These are phyloP conservation scores for Phrynocephalus forsythii DNA, from an alignment of 2,797 vertebrate species.

Conservation along the genomic window DNA sequence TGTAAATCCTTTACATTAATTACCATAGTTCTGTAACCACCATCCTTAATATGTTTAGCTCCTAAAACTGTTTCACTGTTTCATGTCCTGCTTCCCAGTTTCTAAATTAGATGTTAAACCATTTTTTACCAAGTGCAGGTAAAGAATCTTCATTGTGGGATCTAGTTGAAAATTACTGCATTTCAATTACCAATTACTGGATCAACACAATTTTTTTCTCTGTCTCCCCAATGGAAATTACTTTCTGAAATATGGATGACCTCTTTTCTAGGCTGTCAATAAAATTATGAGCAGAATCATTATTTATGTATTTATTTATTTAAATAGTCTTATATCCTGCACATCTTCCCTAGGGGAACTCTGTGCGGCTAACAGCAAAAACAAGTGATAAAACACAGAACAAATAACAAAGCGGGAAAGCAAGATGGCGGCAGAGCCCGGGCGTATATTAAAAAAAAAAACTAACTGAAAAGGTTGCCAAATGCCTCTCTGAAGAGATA, in stretches of 20 bases:
- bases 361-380: too few species aligned
- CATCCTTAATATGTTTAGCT: not conserved
- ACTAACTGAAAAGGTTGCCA: too few species aligned
- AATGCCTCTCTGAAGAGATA: too few species aligned
- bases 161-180: not conserved
- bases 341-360: too few species aligned
- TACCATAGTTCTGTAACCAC: not conserved
- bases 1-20: not conserved
- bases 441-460: too few species aligned
- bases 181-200: not conserved
- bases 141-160: not conserved
- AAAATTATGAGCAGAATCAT: not conserved
- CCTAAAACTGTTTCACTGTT: not conserved
- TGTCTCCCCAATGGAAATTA: not conserved
- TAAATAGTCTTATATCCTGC: too few species aligned
- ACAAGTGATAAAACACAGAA: too few species aligned
- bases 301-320: too few species aligned
- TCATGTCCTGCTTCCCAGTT: not conserved
- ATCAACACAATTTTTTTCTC: not conserved
- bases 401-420: too few species aligned
- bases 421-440: too few species aligned
- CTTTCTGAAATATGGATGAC: not conserved
- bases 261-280: not conserved
- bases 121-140: not conserved
- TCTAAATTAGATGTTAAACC: not conserved